phyloP scores from a whole-genome alignment of 2,113 vertebrate species.

The Gambusia holbrooki region DNA sequence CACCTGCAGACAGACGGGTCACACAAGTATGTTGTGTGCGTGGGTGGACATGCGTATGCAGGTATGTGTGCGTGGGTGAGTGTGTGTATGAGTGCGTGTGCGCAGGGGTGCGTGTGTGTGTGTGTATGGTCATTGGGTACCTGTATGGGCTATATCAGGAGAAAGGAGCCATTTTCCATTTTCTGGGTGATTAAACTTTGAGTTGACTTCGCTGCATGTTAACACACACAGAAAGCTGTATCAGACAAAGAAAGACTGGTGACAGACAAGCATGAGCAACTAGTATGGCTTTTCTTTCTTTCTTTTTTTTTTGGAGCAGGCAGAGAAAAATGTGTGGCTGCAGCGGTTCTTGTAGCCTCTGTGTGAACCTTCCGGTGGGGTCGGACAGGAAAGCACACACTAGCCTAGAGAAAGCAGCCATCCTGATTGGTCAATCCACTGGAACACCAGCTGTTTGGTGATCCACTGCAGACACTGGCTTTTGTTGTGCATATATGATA shows the following conservation, averaged over 20 bases:
- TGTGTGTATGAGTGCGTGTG: slow-evolving; percentile 27
- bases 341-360: slow-evolving; percentile 64
- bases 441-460: neutral
- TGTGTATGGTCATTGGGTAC: slow-evolving; percentile 42
- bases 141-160: slow-evolving; percentile 54
- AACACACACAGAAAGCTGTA: slow-evolving; percentile 64
- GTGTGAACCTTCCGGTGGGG: slow-evolving; percentile 73
- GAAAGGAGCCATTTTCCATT: slow-evolving; percentile 73
- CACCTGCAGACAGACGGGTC: slow-evolving; percentile 75
- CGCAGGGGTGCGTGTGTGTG: slow-evolving; percentile 20
- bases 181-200: slow-evolving; percentile 78
- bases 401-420: slow-evolving; percentile 50
- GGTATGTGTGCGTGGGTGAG: neutral
- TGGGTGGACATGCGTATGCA: slow-evolving; percentile 12
- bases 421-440: slow-evolving; percentile 27
- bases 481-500: slow-evolving; percentile 1
- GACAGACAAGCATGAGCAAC: slow-evolving; percentile 49
- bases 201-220: slow-evolving; percentile 69
- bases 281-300: slow-evolving; percentile 14
- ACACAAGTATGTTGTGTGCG: slow-evolving; percentile 50
- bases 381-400: slow-evolving; percentile 72
- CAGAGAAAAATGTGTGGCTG: slow-evolving; percentile 48
- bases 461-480: slow-evolving; percentile 1
- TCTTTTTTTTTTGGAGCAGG: slow-evolving; percentile 11
- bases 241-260: slow-evolving; percentile 51